Percentiles rank a stretch among this genome's conserved stretches.
Conservation (phyloP, 2,113 vertebrate species). For the Phaethornis superciliosus region DNA sequence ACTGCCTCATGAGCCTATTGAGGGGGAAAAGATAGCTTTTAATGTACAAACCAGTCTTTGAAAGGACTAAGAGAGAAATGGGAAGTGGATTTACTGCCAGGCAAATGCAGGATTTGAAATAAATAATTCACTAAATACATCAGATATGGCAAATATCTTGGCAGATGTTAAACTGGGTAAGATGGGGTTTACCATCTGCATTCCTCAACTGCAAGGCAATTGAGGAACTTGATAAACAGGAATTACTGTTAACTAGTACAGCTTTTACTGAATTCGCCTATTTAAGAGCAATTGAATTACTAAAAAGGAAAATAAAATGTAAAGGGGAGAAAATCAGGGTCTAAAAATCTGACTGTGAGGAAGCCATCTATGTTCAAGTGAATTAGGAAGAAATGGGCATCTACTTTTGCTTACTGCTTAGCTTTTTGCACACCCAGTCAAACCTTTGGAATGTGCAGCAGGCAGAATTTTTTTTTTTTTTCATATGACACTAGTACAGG, state of each 20-base stretch:
- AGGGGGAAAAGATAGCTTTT: neutral
- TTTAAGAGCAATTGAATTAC: neutral
- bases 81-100: neutral
- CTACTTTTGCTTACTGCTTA: neutral
- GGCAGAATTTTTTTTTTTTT: neutral
- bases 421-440: neutral
- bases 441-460: neutral
- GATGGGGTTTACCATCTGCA: neutral
- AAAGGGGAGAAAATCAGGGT: neutral
- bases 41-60: neutral
- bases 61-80: neutral
- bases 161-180: neutral
- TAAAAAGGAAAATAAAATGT: neutral
- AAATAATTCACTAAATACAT: neutral
- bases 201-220: neutral
- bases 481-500: neutral
- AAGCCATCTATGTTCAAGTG: neutral
- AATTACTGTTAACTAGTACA: neutral
- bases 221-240: neutral
- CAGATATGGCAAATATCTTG: neutral
- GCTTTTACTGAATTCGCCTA: neutral
- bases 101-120: neutral
- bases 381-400: neutral
- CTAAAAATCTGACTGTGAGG: neutral
- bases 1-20: conserved; percentile 93